phyloP scores from a whole-genome alignment of 2,797 vertebrate species.

The Girardinus metallicus region DNA sequence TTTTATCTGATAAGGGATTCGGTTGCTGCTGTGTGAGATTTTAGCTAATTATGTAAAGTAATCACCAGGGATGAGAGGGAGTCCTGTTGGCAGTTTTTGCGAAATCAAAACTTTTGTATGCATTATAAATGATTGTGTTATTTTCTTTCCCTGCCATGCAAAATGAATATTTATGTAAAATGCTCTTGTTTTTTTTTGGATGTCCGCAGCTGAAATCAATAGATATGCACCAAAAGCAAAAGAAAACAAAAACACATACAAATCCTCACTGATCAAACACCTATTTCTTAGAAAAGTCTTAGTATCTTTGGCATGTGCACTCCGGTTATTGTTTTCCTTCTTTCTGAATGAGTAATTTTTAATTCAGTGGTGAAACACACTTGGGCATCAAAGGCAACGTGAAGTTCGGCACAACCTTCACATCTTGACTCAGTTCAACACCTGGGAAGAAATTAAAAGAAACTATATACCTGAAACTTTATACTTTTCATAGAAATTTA shows the following conservation, averaged over 20 bases:
- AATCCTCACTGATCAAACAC: conserved; percentile 38
- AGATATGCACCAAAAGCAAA: conserved; percentile 20
- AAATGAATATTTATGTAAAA: not conserved
- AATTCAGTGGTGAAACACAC: not conserved
- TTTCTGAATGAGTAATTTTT: conserved; percentile 48
- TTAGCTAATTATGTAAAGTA: conserved; percentile 30
- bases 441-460: conserved; percentile 12
- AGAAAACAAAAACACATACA: conserved; percentile 9
- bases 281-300: conserved; percentile 32
- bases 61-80: not conserved
- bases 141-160: not conserved
- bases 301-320: conserved; percentile 15
- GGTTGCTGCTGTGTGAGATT: conserved; percentile 24
- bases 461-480: too few relatives aligned
- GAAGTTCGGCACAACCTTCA: not conserved
- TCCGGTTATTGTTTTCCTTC: not conserved
- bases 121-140: not conserved
- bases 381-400: not conserved
- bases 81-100: conserved; percentile 7
- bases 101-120: not conserved
- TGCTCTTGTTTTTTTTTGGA: not conserved
- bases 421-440: conserved; percentile 21
- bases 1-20: conserved; percentile 25
- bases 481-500: too few relatives aligned
- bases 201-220: conserved; percentile 7